A percentile compares a stretch with the other conserved stretches of the same genome.
phyloP scores from a whole-genome alignment of 2,888 invertebrate genomes.

The Epirrhoe alternata region DNA sequence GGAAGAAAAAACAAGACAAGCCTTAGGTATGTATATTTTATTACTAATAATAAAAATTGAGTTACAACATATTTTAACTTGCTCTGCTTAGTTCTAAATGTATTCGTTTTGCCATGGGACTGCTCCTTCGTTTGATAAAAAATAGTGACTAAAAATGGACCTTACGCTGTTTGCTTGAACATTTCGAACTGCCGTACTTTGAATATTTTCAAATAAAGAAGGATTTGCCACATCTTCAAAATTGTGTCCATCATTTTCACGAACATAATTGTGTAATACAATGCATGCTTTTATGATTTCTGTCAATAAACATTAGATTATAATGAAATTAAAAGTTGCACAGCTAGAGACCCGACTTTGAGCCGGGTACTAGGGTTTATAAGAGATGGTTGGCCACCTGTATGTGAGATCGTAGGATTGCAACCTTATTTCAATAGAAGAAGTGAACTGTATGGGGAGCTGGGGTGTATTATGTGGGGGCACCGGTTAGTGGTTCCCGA shows the following conservation, averaged over 20 bases:
- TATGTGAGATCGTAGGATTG: too few species aligned
- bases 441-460: too few species aligned
- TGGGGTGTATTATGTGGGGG: too few species aligned
- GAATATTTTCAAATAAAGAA: conserved; percentile 46
- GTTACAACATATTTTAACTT: conserved; percentile 23
- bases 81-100: conserved; percentile 43
- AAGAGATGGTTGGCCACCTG: too few species aligned
- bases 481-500: too few species aligned
- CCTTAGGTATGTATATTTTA: conserved; percentile 40
- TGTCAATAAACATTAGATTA: conserved; percentile 39
- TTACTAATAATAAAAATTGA: conserved; percentile 33
- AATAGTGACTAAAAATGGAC: conserved; percentile 45
- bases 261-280: conserved; percentile 46
- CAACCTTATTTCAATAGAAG: too few species aligned
- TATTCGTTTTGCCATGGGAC: conserved; percentile 44
- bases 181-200: conserved; percentile 45
- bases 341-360: too few species aligned
- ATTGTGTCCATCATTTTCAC: conserved; percentile 45
- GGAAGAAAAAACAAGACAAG: conserved; percentile 41
- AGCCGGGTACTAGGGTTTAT: too few species aligned
- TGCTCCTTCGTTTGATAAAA: conserved; percentile 45
- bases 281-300: conserved; percentile 31
- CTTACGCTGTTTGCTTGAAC: conserved; percentile 45
- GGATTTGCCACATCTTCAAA: conserved; percentile 46
- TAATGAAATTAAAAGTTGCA: too few species aligned